Evolutionary conservation across 2,888 invertebrate genomes (phyloP), one percentile per base, ranked within the genome.

Genomic region (Epinotia ramella): DNA sequence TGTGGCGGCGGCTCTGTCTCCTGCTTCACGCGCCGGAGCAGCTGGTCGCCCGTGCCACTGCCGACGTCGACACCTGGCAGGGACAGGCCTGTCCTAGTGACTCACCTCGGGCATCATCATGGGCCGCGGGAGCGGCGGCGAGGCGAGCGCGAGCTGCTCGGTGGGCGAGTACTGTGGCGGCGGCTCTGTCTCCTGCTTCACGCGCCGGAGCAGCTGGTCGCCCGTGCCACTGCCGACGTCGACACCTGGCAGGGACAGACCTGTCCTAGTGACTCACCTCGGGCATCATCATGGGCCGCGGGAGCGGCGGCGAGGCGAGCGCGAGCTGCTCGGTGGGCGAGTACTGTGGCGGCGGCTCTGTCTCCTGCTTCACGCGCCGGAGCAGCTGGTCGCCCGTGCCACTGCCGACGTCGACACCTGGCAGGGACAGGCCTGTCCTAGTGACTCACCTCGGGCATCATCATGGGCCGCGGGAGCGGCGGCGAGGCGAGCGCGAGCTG

Each of bases 351-450:
- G 20, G 20, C 2, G 20, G 20, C 20, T 20, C 20, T 20, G 20
- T 20, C 2, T 20, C 20, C 20, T 20, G 20, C 20, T 91, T 93
- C 79, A 93, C 94, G 66, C 93, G 89, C 18, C 90, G 91, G 79
- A 92, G 83, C 86, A 91, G 83, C 75, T 89, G 90, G 82, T 92
- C 92, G 64, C 89, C 70, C 1, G 75, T 44, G 73, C 80, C 90
- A 79, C 89, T 89, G 81, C 96, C 77, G 96, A 96, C 96, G 96
- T 96, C 86, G 96, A 96, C 88, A 96, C 96, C 96, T 44, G 44
- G 9, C 44, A 44, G 9, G 9, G 44, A 44, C 11, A 44, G 11
- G 11, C 44, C 11, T 9, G 44, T 44, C 18, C 18, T 49, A 5
- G 9, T 28, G 20, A 76, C 81, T 82, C 74, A 91, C 91, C 83